Percentiles rank a stretch among this genome's conserved stretches.
These are phyloP conservation scores for Pitta sordida DNA, from an alignment of 2,113 vertebrate genomes.

Conservation along the genomic window DNA sequence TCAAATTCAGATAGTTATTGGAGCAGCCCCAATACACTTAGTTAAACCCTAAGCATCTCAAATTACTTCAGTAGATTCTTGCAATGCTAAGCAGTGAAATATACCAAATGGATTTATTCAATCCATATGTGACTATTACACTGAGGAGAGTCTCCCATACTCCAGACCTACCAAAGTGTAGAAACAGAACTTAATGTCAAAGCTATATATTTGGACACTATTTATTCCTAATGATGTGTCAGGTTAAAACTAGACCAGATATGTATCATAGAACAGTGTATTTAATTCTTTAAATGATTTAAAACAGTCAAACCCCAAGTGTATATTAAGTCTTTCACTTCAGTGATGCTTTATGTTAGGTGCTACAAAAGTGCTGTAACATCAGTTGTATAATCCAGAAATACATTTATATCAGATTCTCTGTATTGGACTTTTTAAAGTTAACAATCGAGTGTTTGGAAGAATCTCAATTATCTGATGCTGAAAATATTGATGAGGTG, in stretches of 20 bases:
- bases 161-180: neutral
- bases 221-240: neutral
- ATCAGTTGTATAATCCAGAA: neutral
- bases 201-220: neutral
- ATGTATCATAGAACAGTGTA: neutral
- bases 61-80: neutral
- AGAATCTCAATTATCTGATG: conserved; percentile 16
- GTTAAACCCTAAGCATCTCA: neutral
- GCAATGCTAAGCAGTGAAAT: neutral
- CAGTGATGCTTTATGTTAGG: neutral
- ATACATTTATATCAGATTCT: neutral
- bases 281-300: neutral
- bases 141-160: neutral
- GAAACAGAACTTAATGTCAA: neutral
- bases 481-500: conserved; percentile 32
- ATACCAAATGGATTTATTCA: neutral
- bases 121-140: neutral
- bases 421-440: neutral
- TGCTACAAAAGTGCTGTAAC: neutral
- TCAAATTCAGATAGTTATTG: neutral
- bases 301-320: neutral
- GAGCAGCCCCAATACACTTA: neutral
- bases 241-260: neutral
- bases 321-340: neutral
- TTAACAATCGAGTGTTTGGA: neutral